Percentiles rank a stretch among this genome's conserved stretches.
phyloP scores from a whole-genome alignment of 2,113 vertebrate species.

The Oceanites oceanicus region DNA sequence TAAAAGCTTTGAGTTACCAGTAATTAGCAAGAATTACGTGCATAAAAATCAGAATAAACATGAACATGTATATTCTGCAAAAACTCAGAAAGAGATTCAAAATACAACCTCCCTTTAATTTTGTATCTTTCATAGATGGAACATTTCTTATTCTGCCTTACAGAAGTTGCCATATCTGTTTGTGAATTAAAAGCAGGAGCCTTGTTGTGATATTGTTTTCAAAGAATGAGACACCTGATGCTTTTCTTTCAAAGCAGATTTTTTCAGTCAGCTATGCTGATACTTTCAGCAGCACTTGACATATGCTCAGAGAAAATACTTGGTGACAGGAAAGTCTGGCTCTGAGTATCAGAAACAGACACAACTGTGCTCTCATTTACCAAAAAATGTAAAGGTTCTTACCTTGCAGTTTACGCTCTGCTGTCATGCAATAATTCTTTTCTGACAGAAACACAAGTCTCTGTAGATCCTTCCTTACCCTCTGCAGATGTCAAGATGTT shows the following conservation, averaged over 20 bases:
- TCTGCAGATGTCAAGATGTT: neutral
- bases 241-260: conserved; percentile 29
- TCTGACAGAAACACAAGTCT: conserved; percentile 31
- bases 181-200: neutral
- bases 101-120: neutral
- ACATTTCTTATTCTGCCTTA: neutral
- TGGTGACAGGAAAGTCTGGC: neutral
- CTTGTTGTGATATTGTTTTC: neutral
- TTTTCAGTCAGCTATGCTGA: neutral
- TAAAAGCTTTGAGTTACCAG: neutral
- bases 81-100: neutral
- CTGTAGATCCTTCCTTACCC: neutral
- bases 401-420: conserved; percentile 15
- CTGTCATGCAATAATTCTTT: conserved; percentile 25
- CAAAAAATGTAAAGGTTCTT: neutral
- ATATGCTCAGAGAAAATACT: conserved; percentile 15
- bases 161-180: neutral
- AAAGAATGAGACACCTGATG: neutral
- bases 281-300: conserved; percentile 1
- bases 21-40: neutral
- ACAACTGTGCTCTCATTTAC: conserved; percentile 1
- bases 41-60: neutral
- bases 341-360: conserved; percentile 9
- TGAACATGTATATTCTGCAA: neutral
- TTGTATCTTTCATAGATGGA: neutral